Conservation (phyloP, 1,140 invertebrate genomes). For the Carposina sasakii region DNA sequence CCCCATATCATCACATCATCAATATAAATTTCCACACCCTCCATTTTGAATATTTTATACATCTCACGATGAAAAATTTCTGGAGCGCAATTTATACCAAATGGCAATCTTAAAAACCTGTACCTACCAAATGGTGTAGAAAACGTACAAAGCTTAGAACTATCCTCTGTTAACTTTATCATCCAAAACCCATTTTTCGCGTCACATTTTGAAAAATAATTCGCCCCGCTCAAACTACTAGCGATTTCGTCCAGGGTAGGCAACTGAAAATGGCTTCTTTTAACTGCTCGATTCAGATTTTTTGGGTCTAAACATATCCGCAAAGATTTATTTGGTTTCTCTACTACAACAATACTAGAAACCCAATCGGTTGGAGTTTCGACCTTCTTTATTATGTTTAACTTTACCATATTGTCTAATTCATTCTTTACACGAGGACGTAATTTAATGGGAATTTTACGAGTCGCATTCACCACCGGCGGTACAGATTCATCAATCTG, state of each 20-base stretch:
- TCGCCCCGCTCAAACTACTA: conserved; percentile 6
- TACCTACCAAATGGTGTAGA: conserved; percentile 18
- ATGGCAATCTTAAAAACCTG: conserved; percentile 17
- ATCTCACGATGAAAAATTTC: conserved; percentile 17
- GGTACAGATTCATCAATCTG: conserved; percentile 5
- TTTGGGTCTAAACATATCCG: conserved; percentile 13
- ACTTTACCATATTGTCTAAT: conserved; percentile 14
- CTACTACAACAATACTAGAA: conserved; percentile 6
- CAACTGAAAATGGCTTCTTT: conserved; percentile 8
- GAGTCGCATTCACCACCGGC: conserved; percentile 10
- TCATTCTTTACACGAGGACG: conserved; percentile 11
- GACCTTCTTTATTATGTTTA: conserved; percentile 14
- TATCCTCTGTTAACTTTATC: conserved; percentile 14
- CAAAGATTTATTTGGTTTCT: conserved; percentile 8
- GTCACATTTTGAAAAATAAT: conserved; percentile 12
- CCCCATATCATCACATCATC: conserved; percentile 5
- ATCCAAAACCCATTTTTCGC: conserved; percentile 18
- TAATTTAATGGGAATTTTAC: conserved; percentile 18
- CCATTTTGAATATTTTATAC: conserved; percentile 2
- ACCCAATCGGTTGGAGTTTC: conserved; percentile 13
- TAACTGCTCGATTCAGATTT: conserved; percentile 8
- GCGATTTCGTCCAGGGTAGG: conserved; percentile 16
- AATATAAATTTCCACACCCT: not conserved
- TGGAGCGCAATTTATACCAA: conserved; percentile 12
- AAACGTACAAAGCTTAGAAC: conserved; percentile 19